Percentiles rank a stretch among this genome's conserved stretches.
Evolutionary conservation across 1,140 invertebrate species (phyloP).

Genomic region (Drosophila lowei): DNA sequence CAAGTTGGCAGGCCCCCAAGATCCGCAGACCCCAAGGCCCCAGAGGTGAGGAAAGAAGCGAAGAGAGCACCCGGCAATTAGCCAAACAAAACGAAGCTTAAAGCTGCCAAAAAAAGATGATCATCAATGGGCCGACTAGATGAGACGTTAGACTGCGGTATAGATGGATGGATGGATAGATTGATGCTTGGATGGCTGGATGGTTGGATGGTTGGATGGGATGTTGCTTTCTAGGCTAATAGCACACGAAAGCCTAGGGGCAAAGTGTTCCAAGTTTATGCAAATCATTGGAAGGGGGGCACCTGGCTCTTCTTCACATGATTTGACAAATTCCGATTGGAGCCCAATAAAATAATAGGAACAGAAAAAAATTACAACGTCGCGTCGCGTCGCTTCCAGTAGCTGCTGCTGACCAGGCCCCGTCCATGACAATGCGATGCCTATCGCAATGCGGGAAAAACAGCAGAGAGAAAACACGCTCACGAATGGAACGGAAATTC

Average conservation of each 20-base stretch:
- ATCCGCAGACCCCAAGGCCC: no score
- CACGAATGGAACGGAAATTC: constrained; percentile 80
- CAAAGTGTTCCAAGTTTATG: constrained; percentile 48
- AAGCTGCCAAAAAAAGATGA: constrained; percentile 71
- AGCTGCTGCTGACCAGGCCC: constrained; percentile 37
- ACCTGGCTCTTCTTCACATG: constrained; percentile 22
- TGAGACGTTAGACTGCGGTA: constrained; percentile 1
- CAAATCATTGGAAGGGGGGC: constrained; percentile 53
- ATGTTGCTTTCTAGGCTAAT: constrained; percentile 73
- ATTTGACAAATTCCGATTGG: constrained; percentile 66
- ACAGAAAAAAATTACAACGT: constrained; percentile 32
- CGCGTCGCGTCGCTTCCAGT: constrained; percentile 29
- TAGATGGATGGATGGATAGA: constrained; percentile 23
- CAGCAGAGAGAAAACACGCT: constrained; percentile 25
- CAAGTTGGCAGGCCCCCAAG: constrained; percentile 30
- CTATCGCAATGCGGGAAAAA: constrained; percentile 52
- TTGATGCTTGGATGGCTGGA: constrained; percentile 8
- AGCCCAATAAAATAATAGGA: constrained; percentile 46
- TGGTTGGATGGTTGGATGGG: constrained; percentile 10
- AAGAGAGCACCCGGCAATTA: constrained; percentile 50
- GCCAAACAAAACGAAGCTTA: constrained; percentile 53
- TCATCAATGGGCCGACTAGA: constrained; percentile 53
- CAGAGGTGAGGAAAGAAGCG: constrained; percentile 17
- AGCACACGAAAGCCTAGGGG: constrained; percentile 59
- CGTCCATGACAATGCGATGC: constrained; percentile 65